Evolutionary conservation across 2,888 invertebrate species (phyloP).

Genomic region (Torymus aiolomorphi): DNA sequence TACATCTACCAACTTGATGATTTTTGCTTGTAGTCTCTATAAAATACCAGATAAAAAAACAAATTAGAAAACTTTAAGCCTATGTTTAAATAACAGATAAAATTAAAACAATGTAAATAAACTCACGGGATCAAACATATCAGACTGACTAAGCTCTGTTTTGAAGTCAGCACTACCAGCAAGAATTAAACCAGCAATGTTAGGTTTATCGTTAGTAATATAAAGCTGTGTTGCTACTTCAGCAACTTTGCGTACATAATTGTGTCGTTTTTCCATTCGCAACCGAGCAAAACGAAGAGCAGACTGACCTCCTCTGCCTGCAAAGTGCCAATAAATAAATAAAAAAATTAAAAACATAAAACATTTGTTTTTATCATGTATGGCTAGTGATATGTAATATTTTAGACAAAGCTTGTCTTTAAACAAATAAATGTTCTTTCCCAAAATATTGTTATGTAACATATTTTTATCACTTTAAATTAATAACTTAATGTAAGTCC

Average conservation of each 20-base stretch:
- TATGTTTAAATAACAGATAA: neutral
- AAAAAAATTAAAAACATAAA: slow-evolving; percentile 14
- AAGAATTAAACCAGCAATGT: slow-evolving; percentile 97
- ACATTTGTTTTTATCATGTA: neutral
- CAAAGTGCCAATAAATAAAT: slow-evolving; percentile 43
- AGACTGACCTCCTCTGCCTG: slow-evolving; percentile 97
- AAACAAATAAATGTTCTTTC: too few relatives aligned
- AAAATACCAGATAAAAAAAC: slow-evolving; percentile 61
- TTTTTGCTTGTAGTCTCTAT: slow-evolving; percentile 97
- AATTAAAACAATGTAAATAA: slow-evolving; percentile 18
- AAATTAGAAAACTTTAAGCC: neutral
- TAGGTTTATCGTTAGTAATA: slow-evolving; percentile 97
- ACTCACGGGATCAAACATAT: slow-evolving; percentile 99
- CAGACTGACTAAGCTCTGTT: slow-evolving; percentile 99
- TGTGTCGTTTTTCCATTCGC: slow-evolving; percentile 99
- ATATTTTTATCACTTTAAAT: too few relatives aligned
- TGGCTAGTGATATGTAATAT: too few relatives aligned
- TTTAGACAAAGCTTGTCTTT: too few relatives aligned
- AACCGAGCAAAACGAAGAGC: slow-evolving; percentile 99
- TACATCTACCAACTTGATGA: slow-evolving; percentile 98
- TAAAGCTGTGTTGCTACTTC: slow-evolving; percentile 97
- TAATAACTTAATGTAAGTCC: too few relatives aligned
- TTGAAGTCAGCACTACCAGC: slow-evolving; percentile 99
- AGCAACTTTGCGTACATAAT: slow-evolving; percentile 98
- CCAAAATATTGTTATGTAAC: too few relatives aligned